These are phyloP conservation scores for Cyphomyrus discorhynchus DNA, from an alignment of 2,113 vertebrate genomes.

Conservation along the genomic window DNA sequence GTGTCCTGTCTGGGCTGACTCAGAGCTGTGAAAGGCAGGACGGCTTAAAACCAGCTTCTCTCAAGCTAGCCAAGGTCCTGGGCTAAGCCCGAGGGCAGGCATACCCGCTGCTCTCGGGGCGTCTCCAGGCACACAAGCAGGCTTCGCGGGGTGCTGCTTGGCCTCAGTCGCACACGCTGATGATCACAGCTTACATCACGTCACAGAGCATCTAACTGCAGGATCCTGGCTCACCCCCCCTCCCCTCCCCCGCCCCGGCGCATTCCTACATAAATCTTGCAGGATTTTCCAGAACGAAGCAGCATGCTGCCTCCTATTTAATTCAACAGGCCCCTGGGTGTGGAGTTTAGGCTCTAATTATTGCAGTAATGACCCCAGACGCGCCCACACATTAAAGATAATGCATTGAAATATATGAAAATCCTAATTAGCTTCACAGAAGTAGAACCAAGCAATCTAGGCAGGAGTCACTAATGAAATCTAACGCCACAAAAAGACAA, in stretches of 20 bases:
- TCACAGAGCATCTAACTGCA: constrained; percentile 31
- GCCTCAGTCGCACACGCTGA: not conserved
- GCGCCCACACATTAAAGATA: constrained; percentile 60
- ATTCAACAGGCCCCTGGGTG: constrained; percentile 43
- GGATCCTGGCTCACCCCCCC: constrained; percentile 12
- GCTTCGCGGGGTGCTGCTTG: not conserved
- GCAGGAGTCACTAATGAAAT: constrained; percentile 48
- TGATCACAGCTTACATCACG: constrained; percentile 28
- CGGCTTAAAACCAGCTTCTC: not conserved
- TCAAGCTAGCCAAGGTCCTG: not conserved
- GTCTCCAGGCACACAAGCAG: not conserved
- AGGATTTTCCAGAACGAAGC: constrained; percentile 29
- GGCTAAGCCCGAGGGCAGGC: not conserved
- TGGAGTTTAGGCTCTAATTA: constrained; percentile 52
- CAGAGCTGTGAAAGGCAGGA: not conserved
- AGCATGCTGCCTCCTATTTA: constrained; percentile 33
- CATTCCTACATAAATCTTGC: constrained; percentile 33
- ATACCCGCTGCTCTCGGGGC: not conserved
- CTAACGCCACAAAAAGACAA: constrained; percentile 35
- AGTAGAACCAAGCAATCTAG: constrained; percentile 49
- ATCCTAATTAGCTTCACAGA: constrained; percentile 56
- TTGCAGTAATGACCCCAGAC: constrained; percentile 55
- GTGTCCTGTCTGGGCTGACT: not conserved
- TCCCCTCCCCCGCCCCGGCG: not conserved
- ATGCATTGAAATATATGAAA: constrained; percentile 62